Percentiles rank a stretch among this genome's conserved stretches.
Evolutionary conservation across 2,888 invertebrate genomes (phyloP).

Genomic region (Rhagonycha fulva): DNA sequence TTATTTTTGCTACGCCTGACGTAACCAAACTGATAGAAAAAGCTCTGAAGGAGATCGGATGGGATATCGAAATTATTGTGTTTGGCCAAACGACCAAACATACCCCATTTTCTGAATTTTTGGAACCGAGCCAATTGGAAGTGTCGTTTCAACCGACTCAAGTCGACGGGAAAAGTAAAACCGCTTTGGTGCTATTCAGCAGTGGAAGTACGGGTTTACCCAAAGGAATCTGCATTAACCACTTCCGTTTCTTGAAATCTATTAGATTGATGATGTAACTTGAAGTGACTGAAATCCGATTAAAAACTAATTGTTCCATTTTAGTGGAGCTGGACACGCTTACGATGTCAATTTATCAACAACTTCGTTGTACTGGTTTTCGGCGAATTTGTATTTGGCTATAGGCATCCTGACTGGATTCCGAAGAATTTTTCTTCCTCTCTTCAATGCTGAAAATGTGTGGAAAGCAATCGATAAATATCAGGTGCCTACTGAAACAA

Average conservation of each 20-base stretch:
- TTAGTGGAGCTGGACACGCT: background rate
- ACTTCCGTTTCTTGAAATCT: constrained; percentile 16
- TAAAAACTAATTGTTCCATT: background rate
- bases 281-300: background rate
- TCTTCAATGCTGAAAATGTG: constrained; percentile 21
- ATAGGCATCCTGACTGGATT: constrained; percentile 14
- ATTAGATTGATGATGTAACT: background rate
- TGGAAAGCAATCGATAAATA: constrained; percentile 23
- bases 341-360: constrained; percentile 6
- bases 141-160: constrained; percentile 26
- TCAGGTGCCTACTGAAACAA: constrained; percentile 5
- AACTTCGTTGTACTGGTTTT: constrained; percentile 31
- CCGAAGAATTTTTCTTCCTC: constrained; percentile 10
- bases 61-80: constrained; percentile 10
- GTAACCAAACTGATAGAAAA: constrained; percentile 5
- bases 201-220: constrained; percentile 41
- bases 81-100: constrained; percentile 23
- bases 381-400: constrained; percentile 11
- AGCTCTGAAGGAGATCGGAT: background rate
- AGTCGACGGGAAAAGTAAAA: constrained; percentile 22
- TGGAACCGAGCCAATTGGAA: constrained; percentile 20
- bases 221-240: constrained; percentile 39
- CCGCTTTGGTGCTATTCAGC: constrained; percentile 36
- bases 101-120: constrained; percentile 10
- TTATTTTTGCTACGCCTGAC: constrained; percentile 12